Evolutionary conservation across 2,888 invertebrate species (phyloP), one percentile per base, ranked within the genome.

Genomic region (Cyclophora albipunctata): DNA sequence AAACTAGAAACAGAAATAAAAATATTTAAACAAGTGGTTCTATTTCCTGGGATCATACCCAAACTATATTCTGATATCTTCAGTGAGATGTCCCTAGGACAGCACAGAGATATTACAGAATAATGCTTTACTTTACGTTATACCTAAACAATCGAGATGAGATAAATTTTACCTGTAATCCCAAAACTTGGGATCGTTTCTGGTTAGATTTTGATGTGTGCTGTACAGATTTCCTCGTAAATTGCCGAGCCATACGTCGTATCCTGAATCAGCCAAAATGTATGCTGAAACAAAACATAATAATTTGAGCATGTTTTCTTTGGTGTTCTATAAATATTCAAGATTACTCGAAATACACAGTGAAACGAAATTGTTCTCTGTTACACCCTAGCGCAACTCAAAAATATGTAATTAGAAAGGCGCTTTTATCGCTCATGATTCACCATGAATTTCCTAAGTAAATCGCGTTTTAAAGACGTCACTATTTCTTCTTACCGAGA

Each of bases 201-300:
- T 84, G 0, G 76, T 81, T 2, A 86, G 58, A 34, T 69, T 81
- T 34, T 66, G 60, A 61, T 91, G 91, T 1, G 78, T 62, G 0
- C 84, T 79, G 64, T 90, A 90, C 3, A 69, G 45, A 51, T 80
- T 91, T 3, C 91, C 91, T 45, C 91, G 78, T 2, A 84, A 55
- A 60, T 91, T 91, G 0, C 86, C 88, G 6, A 91, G 59, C 91
- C 91, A 91, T 0, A 91, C 91, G 56, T 91, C 91, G 57, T 90
- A 91, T 0, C 91, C 91, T 3, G 83, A 84, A 56, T 91, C 91
- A 2, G 90, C 91, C 51, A 91, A 69, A 5, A 90, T 58, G 55
- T 84, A 91, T 3, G 83, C 91, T 91, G 72, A 33, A 83, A 80
- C 7, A 3, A 46, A 20, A 45, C 42, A 42, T 7, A 35, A 34